These are phyloP conservation scores for Sebastes goodei DNA, from an alignment of 2,797 vertebrate species.

Conservation along the genomic window DNA sequence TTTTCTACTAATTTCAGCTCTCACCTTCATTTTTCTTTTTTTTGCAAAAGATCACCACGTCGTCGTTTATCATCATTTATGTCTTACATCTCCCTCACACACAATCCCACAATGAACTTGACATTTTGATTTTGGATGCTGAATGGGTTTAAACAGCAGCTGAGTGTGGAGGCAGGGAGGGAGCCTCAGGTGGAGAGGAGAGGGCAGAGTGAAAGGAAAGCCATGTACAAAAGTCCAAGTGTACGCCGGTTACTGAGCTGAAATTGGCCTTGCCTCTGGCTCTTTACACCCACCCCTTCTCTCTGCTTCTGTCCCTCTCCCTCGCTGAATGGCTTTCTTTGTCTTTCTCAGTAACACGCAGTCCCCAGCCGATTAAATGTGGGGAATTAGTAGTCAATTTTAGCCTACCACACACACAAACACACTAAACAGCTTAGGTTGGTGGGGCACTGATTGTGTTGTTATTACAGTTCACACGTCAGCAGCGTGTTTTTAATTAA, in stretches of 20 bases:
- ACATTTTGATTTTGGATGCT: slow-evolving; percentile 48
- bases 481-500: slow-evolving; percentile 62
- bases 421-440: slow-evolving; percentile 79
- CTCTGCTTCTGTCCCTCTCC: slow-evolving; percentile 59
- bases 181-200: slow-evolving; percentile 68
- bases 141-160: slow-evolving; percentile 39
- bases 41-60: not conserved
- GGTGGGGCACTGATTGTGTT: slow-evolving; percentile 73
- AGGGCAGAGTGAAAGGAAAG: slow-evolving; percentile 57
- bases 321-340: slow-evolving; percentile 75
- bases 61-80: not conserved
- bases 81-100: not conserved
- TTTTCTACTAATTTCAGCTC: not conserved
- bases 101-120: slow-evolving; percentile 8
- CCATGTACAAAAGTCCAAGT: slow-evolving; percentile 76
- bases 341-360: slow-evolving; percentile 76
- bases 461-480: slow-evolving; percentile 79
- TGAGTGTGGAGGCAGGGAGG: slow-evolving; percentile 45
- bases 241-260: slow-evolving; percentile 68
- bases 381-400: slow-evolving; percentile 88
- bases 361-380: slow-evolving; percentile 86
- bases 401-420: slow-evolving; percentile 81
- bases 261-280: slow-evolving; percentile 77
- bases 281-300: slow-evolving; percentile 72
- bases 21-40: not conserved